Evolutionary conservation across 2,113 vertebrate species (phyloP).

Genomic region (Silurus meridionalis): DNA sequence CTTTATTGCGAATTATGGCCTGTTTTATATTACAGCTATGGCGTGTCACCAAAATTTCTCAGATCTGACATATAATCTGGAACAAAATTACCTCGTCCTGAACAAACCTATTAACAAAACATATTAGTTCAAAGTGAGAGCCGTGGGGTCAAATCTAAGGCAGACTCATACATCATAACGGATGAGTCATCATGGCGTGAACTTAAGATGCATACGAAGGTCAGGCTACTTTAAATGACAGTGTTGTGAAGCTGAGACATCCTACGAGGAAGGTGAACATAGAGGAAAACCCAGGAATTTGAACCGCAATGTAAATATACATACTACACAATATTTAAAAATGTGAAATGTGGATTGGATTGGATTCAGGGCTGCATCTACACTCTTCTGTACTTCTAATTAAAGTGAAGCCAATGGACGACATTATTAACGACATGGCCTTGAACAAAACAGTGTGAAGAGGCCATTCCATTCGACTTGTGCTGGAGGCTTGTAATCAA

Average conservation of each 20-base stretch:
- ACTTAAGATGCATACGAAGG: constrained; percentile 7
- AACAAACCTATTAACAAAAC: neutral
- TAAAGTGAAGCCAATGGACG: neutral
- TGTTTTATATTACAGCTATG: neutral
- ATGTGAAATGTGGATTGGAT: neutral
- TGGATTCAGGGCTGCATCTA: neutral
- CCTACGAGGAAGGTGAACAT: constrained; percentile 3
- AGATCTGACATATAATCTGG: too few species aligned
- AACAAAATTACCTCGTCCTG: neutral
- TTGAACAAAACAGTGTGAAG: neutral
- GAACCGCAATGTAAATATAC: neutral
- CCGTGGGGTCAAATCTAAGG: neutral
- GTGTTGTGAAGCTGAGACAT: neutral
- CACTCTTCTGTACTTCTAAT: neutral
- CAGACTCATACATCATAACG: constrained; percentile 4
- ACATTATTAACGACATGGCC: neutral
- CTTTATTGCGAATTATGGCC: neutral
- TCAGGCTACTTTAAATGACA: neutral
- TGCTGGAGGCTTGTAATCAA: neutral
- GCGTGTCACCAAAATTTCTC: neutral
- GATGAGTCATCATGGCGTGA: neutral
- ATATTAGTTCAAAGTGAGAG: neutral
- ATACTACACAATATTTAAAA: neutral
- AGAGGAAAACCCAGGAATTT: neutral
- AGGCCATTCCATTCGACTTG: neutral